These are phyloP conservation scores for Mormyrops boulengeri DNA, from an alignment of 2,797 vertebrate genomes.

Conservation along the genomic window DNA sequence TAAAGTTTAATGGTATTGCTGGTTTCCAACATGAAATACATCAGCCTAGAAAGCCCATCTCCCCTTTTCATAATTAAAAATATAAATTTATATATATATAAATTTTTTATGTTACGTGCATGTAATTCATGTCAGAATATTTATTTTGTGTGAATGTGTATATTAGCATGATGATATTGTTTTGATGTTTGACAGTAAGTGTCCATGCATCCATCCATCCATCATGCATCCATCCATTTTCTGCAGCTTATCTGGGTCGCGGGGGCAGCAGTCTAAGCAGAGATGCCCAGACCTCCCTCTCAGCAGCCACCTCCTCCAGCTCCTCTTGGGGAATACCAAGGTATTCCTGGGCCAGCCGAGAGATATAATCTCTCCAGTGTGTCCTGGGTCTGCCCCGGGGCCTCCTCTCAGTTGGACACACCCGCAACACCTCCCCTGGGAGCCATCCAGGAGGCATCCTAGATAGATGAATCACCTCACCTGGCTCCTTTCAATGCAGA, in stretches of 20 bases:
- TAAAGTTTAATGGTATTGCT: neutral
- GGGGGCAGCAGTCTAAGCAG: neutral
- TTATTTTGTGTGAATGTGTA: neutral
- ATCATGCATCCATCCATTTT: neutral
- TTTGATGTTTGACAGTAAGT: too few species aligned
- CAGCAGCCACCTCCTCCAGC: neutral
- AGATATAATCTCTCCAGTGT: neutral
- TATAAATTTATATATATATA: too few species aligned
- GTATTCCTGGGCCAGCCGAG: neutral
- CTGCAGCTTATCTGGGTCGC: neutral
- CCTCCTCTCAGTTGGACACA: neutral
- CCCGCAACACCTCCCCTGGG: neutral
- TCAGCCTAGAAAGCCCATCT: neutral
- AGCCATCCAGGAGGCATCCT: neutral
- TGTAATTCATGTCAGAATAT: neutral
- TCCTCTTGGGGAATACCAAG: neutral
- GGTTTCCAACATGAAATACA: neutral
- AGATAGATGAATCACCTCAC: neutral
- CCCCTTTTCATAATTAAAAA: too few species aligned
- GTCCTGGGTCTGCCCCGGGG: neutral
- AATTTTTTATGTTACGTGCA: neutral
- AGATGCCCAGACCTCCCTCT: neutral
- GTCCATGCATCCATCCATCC: neutral
- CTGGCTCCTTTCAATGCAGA: too few species aligned
- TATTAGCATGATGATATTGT: neutral